phyloP scores from a whole-genome alignment of 2,888 invertebrate species.

The Carcina quercana region DNA sequence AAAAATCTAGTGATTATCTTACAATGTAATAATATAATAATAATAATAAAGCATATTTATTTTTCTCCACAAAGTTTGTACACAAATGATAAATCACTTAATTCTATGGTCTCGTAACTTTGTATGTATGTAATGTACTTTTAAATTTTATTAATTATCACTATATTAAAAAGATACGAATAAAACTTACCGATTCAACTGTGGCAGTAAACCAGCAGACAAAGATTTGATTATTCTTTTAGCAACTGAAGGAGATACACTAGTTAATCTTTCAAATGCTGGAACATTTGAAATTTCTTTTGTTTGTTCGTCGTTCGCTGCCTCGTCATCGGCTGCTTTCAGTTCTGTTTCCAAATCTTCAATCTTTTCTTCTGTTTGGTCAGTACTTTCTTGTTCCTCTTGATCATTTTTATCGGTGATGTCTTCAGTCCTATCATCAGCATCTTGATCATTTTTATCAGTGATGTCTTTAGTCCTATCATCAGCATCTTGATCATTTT shows the following conservation, averaged over 20 bases:
- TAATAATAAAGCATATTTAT: too few relatives aligned
- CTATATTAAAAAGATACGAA: too few relatives aligned
- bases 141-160: too few relatives aligned
- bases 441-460: constrained; percentile 17
- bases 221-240: constrained; percentile 83
- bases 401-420: constrained; percentile 16
- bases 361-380: constrained; percentile 20
- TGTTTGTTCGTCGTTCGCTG: constrained; percentile 35
- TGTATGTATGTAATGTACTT: too few relatives aligned
- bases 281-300: constrained; percentile 42
- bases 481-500: constrained; percentile 20
- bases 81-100: too few relatives aligned
- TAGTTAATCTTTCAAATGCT: constrained; percentile 60
- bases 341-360: constrained; percentile 45
- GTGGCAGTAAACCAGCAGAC: constrained; percentile 83
- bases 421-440: constrained; percentile 22
- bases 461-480: constrained; percentile 20
- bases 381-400: constrained; percentile 25
- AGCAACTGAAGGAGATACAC: constrained; percentile 81
- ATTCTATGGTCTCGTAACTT: too few relatives aligned
- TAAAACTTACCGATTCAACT: constrained; percentile 78
- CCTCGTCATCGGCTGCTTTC: constrained; percentile 53
- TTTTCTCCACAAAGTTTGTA: too few relatives aligned
- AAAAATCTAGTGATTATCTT: too few relatives aligned
- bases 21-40: too few relatives aligned